Evolutionary conservation across 1,140 invertebrate species (phyloP).

Genomic region (Aphelenchoides fujianensis): DNA sequence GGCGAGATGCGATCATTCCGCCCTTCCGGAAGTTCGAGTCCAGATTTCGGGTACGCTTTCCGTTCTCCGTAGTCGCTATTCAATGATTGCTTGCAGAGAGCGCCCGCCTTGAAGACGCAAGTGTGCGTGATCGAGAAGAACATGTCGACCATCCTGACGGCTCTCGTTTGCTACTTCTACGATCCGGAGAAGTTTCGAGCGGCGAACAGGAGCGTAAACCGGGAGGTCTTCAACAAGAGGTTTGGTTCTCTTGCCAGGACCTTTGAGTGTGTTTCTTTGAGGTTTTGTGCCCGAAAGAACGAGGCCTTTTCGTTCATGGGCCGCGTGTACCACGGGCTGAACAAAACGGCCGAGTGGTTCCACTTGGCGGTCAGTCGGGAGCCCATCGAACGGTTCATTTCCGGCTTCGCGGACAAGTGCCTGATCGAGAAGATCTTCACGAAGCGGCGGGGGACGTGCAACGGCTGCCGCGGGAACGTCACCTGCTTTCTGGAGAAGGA

Average conservation of each 20-base stretch:
- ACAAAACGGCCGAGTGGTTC: slow-evolving; percentile 17
- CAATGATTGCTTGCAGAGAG: not conserved
- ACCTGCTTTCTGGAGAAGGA: slow-evolving; percentile 32
- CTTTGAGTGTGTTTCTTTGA: too few species aligned
- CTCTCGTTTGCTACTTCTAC: slow-evolving; percentile 29
- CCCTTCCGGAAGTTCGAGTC: slow-evolving; percentile 22
- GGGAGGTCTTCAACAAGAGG: slow-evolving; percentile 24
- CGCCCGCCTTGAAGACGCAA: slow-evolving; percentile 11
- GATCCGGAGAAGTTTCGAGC: slow-evolving; percentile 21
- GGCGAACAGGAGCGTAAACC: slow-evolving; percentile 21
- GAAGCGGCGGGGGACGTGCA: slow-evolving; percentile 13
- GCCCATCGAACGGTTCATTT: slow-evolving; percentile 32
- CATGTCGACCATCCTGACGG: slow-evolving; percentile 30
- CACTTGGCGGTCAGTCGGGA: slow-evolving; percentile 26
- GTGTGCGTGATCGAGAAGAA: slow-evolving; percentile 36
- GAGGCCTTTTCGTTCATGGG: slow-evolving; percentile 12
- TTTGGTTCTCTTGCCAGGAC: too few species aligned
- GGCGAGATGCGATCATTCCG: not conserved
- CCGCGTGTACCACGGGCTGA: slow-evolving; percentile 19
- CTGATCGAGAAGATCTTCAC: slow-evolving; percentile 21
- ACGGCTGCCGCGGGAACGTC: slow-evolving; percentile 24
- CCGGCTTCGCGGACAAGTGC: slow-evolving; percentile 32
- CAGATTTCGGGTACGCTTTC: slow-evolving; percentile 28
- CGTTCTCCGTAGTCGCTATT: too few species aligned
- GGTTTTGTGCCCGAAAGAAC: slow-evolving; percentile 29